phyloP scores from a whole-genome alignment of 30 jellyfish, hydroid and myxozoan genomes.

The Aurelia coerulea region DNA sequence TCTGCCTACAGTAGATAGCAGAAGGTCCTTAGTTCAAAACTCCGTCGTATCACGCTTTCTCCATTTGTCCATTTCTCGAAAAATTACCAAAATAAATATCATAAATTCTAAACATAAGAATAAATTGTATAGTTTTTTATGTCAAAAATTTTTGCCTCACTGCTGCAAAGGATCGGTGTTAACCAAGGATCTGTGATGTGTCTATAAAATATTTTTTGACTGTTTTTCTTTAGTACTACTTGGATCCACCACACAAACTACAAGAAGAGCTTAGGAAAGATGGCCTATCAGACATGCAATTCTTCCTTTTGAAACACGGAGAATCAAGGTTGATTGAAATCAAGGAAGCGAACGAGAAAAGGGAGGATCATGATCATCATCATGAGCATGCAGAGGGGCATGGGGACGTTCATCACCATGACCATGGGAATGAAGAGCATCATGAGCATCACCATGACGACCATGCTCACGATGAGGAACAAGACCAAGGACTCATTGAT shows the following conservation, averaged over 20 bases:
- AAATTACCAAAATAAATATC: too few relatives aligned
- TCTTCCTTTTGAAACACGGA: slow-evolving; percentile 95
- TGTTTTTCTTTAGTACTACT: slow-evolving; percentile 76
- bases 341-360: slow-evolving; percentile 92
- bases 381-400: slow-evolving; percentile 32
- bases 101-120: too few relatives aligned
- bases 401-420: slow-evolving; percentile 46
- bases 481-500: slow-evolving; percentile 66
- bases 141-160: too few relatives aligned
- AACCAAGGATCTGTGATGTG: too few relatives aligned
- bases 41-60: too few relatives aligned
- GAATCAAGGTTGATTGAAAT: slow-evolving; percentile 96
- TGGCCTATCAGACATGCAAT: slow-evolving; percentile 97
- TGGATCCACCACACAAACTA: slow-evolving; percentile 92
- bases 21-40: too few relatives aligned
- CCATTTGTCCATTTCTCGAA: too few relatives aligned
- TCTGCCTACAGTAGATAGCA: too few relatives aligned
- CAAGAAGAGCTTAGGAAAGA: slow-evolving; percentile 85
- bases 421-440: not conserved
- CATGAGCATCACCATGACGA: slow-evolving; percentile 16
- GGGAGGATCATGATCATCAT: slow-evolving; percentile 59
- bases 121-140: too few relatives aligned
- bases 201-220: too few relatives aligned
- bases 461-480: not conserved
- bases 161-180: too few relatives aligned